Evolutionary conservation across 2,113 vertebrate genomes (phyloP), one percentile per base, ranked within the genome.

Genomic region (Pelobates fuscus): DNA sequence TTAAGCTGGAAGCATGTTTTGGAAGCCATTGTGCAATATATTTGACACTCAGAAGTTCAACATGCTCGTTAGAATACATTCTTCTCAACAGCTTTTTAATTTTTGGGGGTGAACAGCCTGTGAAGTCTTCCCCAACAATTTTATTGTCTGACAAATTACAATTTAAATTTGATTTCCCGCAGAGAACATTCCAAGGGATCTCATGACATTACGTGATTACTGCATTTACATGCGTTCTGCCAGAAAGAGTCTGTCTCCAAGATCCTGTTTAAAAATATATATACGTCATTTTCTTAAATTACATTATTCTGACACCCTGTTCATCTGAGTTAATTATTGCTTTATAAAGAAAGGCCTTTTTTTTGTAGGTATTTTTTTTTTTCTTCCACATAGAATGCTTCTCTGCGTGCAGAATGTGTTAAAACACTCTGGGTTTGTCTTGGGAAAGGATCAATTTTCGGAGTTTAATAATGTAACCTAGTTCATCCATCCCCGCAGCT

Each of bases 401-500:
- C 70, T 62, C 58, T 12, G 8, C 17, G 29, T 46, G 58, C 58
- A 32, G 43, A 8, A 20, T 55, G 52, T 63, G 60, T n/a, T 41
- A 29, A 55, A 32, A 65, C 37, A n/a, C 70, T 61, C 24, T 23
- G 69, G 15, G 61, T 44, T 44, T 67, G 26, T 59, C 25, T 30
- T 64, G 66, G 63, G 63, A 75, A 23, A 5, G 49, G 52, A 0
- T 44, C 71, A 62, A 75, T 30, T 23, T 67, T 44, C 25, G 26
- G 65, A 67, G 17, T 67, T 58, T 29, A 66, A 75, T 67, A 18
- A 66, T 75, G 63, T 58, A 63, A 71, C 62, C 70, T 52, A 62
- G 62, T 41, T 71, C 44, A 71, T 52, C 70, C 70, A 63, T 62
- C 44, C 25, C 25, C 32, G 58, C 58, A 26, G 43, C 59, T 52